Percentiles rank a stretch among this genome's conserved stretches.
Evolutionary conservation across 2,888 invertebrate genomes (phyloP).

Genomic region (Thalpophila matura): DNA sequence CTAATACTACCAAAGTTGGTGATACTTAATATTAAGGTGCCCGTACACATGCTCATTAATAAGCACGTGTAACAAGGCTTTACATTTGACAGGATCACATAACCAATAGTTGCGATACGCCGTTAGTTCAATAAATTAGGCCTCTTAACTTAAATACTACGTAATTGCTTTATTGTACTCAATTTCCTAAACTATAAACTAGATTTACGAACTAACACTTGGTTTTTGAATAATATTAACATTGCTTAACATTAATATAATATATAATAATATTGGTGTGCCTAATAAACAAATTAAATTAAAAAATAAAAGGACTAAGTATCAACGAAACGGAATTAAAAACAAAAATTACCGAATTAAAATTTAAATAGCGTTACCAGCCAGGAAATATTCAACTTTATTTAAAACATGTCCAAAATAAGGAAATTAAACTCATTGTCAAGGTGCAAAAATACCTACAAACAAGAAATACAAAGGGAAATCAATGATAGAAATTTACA

Average conservation of each 20-base stretch:
- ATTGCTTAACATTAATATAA: too few species aligned
- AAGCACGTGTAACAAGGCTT: too few species aligned
- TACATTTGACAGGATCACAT: conserved; percentile 63
- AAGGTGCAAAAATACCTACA: too few species aligned
- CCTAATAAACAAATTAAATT: background rate
- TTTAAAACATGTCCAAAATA: background rate
- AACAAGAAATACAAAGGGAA: conserved; percentile 15
- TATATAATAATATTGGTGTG: too few species aligned
- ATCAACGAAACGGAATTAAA: background rate
- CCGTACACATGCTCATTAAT: too few species aligned
- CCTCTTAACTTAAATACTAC: conserved; percentile 72
- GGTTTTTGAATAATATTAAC: conserved; percentile 39
- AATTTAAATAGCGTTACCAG: background rate
- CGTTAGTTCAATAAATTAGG: conserved; percentile 75
- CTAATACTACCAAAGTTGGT: conserved; percentile 62
- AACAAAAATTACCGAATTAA: background rate
- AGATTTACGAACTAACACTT: conserved; percentile 57
- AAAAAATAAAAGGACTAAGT: background rate
- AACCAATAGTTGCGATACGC: conserved; percentile 54
- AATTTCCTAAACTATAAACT: conserved; percentile 73
- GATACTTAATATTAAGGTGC: conserved; percentile 13
- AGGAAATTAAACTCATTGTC: background rate
- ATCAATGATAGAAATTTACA: background rate
- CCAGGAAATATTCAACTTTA: background rate
- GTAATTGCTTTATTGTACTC: conserved; percentile 86